Base-by-base conservation (phyloP, 2,113 vertebrate species). In the Callionymus lyra region DNA sequence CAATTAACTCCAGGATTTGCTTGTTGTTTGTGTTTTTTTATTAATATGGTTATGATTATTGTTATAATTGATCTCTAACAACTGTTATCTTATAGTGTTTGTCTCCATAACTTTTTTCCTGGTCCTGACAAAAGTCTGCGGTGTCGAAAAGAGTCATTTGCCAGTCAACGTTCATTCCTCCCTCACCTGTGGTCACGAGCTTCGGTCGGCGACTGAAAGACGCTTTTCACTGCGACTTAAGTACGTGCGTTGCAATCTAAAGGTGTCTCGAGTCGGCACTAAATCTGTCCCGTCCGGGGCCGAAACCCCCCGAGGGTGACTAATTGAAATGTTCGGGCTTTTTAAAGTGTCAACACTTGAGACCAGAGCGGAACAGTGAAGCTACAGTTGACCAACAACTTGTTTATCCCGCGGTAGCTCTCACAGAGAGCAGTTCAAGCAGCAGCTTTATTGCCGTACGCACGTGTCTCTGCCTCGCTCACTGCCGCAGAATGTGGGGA, bases 251-350 rank as follows among this genome's bases (percentile, higher is more conserved):
- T 27, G 4, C 4, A 27, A 27, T 27, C 21, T 8, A 27, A 27
- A 27, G 21, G 21, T 27, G 21, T 27, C 21, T 27, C 44, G 11
- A n/a, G 41, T 40, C 41, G 31, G 44, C 44, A 58, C 21, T 44
- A 19, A 65, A 61, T 57, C 37, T 63, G 42, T 59, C 65, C 16
- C 50, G 38, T 10, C 36, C 16, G 33, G 54, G 56, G 62, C 17
- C 31, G 40, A 50, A 63, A 49, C 38, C 50, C n/a, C 41, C 50
- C 41, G 41, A 19, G 41, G 16, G 50, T 67, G 64, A 71, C 47
- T 68, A 60, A 75, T 56, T 62, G 35, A 41, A 38, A 58, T 55
- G 48, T 71, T 31, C 68, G 52, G 69, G 42, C 17, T 31, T 31
- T 51, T 48, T 46, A 34, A 53, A 63, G 65, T 47, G 16, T 48